Percentiles rank a stretch among this genome's conserved stretches.
phyloP scores from a whole-genome alignment of 2,797 vertebrate species.

The Anguilla marmorata region DNA sequence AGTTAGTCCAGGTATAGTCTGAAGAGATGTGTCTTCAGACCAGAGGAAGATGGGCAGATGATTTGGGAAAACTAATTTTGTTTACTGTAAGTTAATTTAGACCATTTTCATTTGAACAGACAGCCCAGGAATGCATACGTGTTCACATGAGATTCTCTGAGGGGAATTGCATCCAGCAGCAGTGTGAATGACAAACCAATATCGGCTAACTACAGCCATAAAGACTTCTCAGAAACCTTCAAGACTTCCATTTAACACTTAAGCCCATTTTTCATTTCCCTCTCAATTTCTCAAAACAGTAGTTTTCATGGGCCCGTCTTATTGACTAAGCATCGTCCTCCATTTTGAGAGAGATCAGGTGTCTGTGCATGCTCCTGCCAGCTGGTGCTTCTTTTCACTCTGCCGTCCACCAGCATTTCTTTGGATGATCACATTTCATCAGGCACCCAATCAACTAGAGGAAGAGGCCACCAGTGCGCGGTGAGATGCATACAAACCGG shows the following conservation, averaged over 20 bases:
- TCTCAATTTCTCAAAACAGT: background rate
- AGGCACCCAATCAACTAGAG: no score
- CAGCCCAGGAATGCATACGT: background rate
- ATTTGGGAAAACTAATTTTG: background rate
- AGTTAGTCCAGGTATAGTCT: no score
- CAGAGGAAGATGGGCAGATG: background rate
- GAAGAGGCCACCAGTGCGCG: no score
- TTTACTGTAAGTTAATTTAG: background rate
- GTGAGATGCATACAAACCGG: no score
- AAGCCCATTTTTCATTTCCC: background rate
- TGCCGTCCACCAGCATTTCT: no score
- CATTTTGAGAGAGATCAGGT: no score
- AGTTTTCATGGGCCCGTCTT: background rate
- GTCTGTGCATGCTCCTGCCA: no score
- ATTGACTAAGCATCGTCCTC: background rate
- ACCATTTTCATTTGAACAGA: background rate
- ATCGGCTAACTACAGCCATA: background rate
- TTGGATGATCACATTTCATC: no score
- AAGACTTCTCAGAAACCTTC: background rate
- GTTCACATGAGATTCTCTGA: background rate
- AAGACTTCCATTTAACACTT: background rate
- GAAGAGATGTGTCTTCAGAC: no score
- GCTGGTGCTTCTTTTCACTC: no score
- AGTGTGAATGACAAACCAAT: background rate
- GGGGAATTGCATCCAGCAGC: background rate